Evolutionary conservation across 1,140 invertebrate genomes (phyloP).

Genomic region (Copidosoma floridanum): DNA sequence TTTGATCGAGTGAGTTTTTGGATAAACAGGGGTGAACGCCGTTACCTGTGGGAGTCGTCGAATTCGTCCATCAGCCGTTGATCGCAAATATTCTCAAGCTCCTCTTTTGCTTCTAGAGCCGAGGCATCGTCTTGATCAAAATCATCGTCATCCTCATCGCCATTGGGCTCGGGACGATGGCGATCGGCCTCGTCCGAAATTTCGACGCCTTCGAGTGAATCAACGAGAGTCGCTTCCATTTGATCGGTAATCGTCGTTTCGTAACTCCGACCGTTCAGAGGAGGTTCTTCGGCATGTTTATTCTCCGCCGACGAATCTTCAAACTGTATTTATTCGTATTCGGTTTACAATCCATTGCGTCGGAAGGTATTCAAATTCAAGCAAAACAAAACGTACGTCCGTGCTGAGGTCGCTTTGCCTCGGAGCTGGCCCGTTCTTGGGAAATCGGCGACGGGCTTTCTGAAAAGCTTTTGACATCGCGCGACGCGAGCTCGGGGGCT

Average conservation of each 20-base stretch:
- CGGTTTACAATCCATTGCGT: too few relatives aligned
- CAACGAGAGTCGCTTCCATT: neutral
- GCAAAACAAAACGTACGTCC: too few relatives aligned
- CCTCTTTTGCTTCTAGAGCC: neutral
- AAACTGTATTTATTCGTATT: too few relatives aligned
- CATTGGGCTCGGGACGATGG: neutral
- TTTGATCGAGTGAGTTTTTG: neutral
- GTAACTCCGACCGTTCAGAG: neutral
- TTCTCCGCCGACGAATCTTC: too few relatives aligned
- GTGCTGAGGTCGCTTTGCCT: conserved; percentile 1
- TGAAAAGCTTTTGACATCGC: conserved; percentile 41
- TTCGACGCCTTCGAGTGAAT: neutral
- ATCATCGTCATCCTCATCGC: neutral
- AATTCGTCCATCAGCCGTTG: neutral
- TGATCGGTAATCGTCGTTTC: neutral
- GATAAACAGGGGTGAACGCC: too few relatives aligned
- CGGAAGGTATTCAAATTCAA: too few relatives aligned
- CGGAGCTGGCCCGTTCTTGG: conserved; percentile 39
- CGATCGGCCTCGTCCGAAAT: neutral
- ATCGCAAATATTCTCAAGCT: neutral
- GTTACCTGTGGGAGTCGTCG: neutral
- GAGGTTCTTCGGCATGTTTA: too few relatives aligned
- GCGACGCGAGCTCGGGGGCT: conserved; percentile 38
- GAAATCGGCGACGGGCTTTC: conserved; percentile 42
- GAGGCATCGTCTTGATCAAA: neutral